A percentile compares a stretch with the other conserved stretches of the same genome.
These are phyloP conservation scores for Radopholus similis DNA, from an alignment of 1,140 invertebrate species.

Conservation along the genomic window DNA sequence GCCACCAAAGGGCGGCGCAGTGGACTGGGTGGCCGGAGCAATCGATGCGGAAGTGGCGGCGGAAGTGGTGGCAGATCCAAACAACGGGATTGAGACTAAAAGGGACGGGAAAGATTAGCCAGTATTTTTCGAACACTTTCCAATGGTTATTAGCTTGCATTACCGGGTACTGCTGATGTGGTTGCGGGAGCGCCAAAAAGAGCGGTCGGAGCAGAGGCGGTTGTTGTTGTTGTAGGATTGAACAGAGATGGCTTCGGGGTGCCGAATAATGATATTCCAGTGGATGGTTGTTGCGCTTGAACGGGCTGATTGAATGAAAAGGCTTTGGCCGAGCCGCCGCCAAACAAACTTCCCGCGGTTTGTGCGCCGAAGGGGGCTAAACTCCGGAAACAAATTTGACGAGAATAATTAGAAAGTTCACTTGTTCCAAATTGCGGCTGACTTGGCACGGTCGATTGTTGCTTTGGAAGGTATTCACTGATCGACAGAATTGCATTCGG, in stretches of 20 bases:
- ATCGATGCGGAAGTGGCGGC: background rate
- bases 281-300: background rate
- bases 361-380: background rate
- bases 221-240: background rate
- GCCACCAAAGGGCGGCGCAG: background rate
- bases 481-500: constrained; percentile 15
- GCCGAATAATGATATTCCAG: background rate
- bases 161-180: background rate
- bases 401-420: background rate
- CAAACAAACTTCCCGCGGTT: background rate
- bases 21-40: background rate
- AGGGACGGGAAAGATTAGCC: no score
- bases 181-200: background rate
- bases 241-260: background rate
- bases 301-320: background rate
- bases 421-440: constrained; percentile 19
- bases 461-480: constrained; percentile 14
- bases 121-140: no score
- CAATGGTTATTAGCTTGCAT: no score
- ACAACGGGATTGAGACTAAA: no score
- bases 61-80: background rate
- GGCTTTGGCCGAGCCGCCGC: background rate
- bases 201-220: background rate
- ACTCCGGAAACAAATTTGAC: background rate
- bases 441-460: background rate